Percentiles rank a stretch among this genome's conserved stretches.
Evolutionary conservation across 1,140 invertebrate genomes (phyloP).

Genomic region (Diabrotica virgifera): DNA sequence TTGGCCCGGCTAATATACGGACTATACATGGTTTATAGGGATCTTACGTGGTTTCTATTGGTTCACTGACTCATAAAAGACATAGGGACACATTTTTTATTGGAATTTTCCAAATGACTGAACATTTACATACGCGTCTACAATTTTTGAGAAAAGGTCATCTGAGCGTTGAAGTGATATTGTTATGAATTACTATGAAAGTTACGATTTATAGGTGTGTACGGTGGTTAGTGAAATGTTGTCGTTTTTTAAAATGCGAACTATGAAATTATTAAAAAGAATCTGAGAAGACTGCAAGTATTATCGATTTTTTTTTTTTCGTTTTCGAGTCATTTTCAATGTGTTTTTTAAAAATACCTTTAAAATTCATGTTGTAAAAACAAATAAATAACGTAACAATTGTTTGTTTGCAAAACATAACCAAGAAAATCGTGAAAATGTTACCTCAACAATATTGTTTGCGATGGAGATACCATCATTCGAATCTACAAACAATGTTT

Average conservation of each 20-base stretch:
- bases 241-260: conserved; percentile 30
- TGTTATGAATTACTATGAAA: conserved; percentile 20
- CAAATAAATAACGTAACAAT: conserved; percentile 8
- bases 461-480: conserved; percentile 88
- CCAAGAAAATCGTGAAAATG: conserved; percentile 53
- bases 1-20: conserved; percentile 47
- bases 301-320: conserved; percentile 43
- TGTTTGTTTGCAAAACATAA: conserved; percentile 21
- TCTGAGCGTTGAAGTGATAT: conserved; percentile 26
- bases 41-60: conserved; percentile 49
- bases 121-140: conserved; percentile 45
- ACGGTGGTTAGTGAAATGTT: conserved; percentile 20
- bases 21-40: conserved; percentile 47
- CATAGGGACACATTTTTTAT: conserved; percentile 46
- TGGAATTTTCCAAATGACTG: conserved; percentile 50
- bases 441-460: conserved; percentile 85
- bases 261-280: conserved; percentile 35
- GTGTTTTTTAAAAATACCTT: conserved; percentile 23
- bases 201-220: conserved; percentile 16
- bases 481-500: conserved; percentile 86
- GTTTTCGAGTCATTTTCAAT: conserved; percentile 37
- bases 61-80: conserved; percentile 49
- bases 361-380: not conserved
- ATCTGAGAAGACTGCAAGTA: conserved; percentile 36
- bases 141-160: conserved; percentile 43